Base-by-base conservation (phyloP, 1,140 invertebrate genomes). In the Heliothis virescens region DNA sequence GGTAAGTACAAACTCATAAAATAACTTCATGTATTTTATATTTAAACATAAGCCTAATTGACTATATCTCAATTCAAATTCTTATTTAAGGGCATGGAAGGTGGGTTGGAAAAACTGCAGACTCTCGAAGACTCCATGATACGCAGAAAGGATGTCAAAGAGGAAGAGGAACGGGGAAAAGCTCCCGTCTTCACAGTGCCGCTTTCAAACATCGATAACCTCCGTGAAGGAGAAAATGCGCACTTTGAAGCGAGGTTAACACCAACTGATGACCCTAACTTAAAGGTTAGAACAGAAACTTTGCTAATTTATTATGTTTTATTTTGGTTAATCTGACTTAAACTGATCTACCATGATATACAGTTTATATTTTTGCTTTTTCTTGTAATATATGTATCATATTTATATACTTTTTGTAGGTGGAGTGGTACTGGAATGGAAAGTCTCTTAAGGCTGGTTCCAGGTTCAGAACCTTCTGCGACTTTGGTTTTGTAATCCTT, bases 371-470 rank as follows among this genome's bases (percentile, higher is more conserved):
- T 21, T 3, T n/a, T 74, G n/a, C 21, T 7, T 16, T 21, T 47
- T 59, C 0, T 21, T 3, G 10, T 59, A 59, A 59, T 9, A 55
- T 55, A 16, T 9, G 18, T 55, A 16, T 26, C 2, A 55, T 4
- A 18, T 41, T 12, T n/a, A 50, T 16, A 52, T 29, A 63, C 16
- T 57, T 76, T 52, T 90, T 92, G 80, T 80, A 96, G 96, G 98
- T 99, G 34, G 98, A 99, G 95, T 99, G 98, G 98, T 98, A 98
- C 95, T 98, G 98, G 97, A 98, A 99, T 93, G 98, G 98, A 72
- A 98, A 98, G 95, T 97, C 98, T 29, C 94, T 99, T 57, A 97
- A 97, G 93, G 98, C 98, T 52, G 98, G 98, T 69, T 98, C 98
- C 15, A 96, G 98, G 83, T 99, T 99, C 95, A 96, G 98, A 67